These are phyloP conservation scores for Catostylus mosaicus DNA, from an alignment of 30 jellyfish, hydroid and myxozoan genomes.

Conservation along the genomic window DNA sequence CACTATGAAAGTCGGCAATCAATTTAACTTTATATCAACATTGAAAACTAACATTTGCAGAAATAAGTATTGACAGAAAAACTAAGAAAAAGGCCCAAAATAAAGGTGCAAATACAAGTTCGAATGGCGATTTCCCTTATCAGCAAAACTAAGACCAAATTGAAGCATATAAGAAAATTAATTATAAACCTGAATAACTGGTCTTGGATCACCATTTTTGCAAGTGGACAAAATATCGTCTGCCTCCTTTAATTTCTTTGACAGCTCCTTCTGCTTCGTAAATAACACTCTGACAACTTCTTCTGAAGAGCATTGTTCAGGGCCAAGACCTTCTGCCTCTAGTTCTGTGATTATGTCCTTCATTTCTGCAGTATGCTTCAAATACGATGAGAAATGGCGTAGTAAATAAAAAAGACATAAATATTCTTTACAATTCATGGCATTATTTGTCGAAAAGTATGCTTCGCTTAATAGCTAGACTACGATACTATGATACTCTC, in stretches of 20 bases:
- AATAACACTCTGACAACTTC: conserved; percentile 72
- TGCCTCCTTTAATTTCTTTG: conserved; percentile 57
- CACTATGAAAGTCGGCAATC: no score
- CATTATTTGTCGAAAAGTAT: no score
- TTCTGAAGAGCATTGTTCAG: conserved; percentile 69
- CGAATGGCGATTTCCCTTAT: neutral
- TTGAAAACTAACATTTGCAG: no score
- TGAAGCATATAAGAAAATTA: neutral
- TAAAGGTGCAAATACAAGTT: neutral
- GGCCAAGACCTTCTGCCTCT: conserved; percentile 74
- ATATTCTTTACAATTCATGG: no score
- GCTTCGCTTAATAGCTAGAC: no score
- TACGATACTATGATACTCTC: no score
- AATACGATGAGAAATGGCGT: no score
- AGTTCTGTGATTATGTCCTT: conserved; percentile 50
- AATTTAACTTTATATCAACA: no score
- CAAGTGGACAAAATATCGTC: conserved; percentile 47
- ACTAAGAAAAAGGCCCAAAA: neutral
- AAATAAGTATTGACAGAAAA: no score
- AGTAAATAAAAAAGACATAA: no score
- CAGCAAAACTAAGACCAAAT: neutral
- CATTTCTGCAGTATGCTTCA: conserved; percentile 67
- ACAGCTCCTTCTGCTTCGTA: conserved; percentile 47
- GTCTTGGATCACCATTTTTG: conserved; percentile 74
- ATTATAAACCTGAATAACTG: conserved; percentile 56